phyloP scores from a whole-genome alignment of 2,797 vertebrate genomes.

The Bovichtus diacanthus region DNA sequence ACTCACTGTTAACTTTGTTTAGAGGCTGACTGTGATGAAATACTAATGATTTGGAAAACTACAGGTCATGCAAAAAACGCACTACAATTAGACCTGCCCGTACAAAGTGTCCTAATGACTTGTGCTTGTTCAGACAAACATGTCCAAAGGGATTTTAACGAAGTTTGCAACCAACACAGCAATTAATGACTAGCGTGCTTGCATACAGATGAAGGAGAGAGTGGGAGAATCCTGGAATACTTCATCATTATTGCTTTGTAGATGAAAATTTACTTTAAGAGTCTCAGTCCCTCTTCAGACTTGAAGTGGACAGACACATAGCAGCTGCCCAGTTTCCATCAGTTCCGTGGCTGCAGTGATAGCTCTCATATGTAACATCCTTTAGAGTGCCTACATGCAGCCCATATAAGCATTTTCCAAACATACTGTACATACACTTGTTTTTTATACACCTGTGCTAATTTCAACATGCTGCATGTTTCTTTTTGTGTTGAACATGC shows the following conservation, averaged over 20 bases:
- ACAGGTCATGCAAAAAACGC: background rate
- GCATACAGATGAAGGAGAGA: constrained; percentile 21
- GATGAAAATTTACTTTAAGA: constrained; percentile 17
- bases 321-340: constrained; percentile 21
- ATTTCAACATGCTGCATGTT: background rate
- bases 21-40: constrained; percentile 14
- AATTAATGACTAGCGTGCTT: constrained; percentile 2
- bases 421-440: no score
- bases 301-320: constrained; percentile 8
- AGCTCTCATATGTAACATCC: background rate
- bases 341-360: constrained; percentile 2
- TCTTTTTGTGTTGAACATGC: background rate
- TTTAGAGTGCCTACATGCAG: no score
- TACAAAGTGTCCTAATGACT: constrained; percentile 8
- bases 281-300: constrained; percentile 19
- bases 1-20: background rate
- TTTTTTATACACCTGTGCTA: background rate
- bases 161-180: constrained; percentile 22
- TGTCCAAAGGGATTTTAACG: constrained; percentile 22
- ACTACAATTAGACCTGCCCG: constrained; percentile 7
- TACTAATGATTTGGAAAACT: background rate
- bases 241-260: constrained; percentile 13
- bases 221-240: constrained; percentile 4
- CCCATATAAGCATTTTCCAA: no score
- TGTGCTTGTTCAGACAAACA: background rate